A percentile compares a stretch with the other conserved stretches of the same genome.
phyloP scores from a whole-genome alignment of 2,888 invertebrate genomes.

The Drosophila multiciliata region DNA sequence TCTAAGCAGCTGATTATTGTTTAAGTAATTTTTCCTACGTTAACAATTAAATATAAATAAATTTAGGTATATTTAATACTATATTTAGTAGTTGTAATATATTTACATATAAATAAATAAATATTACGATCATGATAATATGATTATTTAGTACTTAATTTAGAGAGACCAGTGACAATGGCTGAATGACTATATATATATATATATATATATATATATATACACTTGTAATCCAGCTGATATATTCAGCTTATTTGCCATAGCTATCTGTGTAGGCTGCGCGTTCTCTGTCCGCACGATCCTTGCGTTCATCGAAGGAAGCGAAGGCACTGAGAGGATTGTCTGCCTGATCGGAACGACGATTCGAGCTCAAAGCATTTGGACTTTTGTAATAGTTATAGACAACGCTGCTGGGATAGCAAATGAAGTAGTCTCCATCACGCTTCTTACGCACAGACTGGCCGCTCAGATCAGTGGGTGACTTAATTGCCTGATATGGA shows the following conservation, averaged over 20 bases:
- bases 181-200: slow-evolving; percentile 5
- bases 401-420: slow-evolving; percentile 67
- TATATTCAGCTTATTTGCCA: slow-evolving; percentile 50
- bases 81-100: neutral
- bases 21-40: too few species aligned
- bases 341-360: slow-evolving; percentile 43
- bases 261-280: slow-evolving; percentile 57
- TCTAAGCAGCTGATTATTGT: neutral
- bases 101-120: slow-evolving; percentile 47
- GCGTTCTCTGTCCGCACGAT: slow-evolving; percentile 60
- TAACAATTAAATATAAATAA: too few species aligned
- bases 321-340: slow-evolving; percentile 23
- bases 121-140: slow-evolving; percentile 17
- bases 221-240: neutral
- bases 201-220: slow-evolving; percentile 5
- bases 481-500: slow-evolving; percentile 32
- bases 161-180: slow-evolving; percentile 36
- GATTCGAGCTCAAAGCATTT: slow-evolving; percentile 32
- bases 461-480: slow-evolving; percentile 54
- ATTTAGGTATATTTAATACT: too few species aligned
- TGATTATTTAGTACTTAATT: slow-evolving; percentile 18
- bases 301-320: slow-evolving; percentile 48
- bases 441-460: slow-evolving; percentile 59
- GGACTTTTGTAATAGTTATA: slow-evolving; percentile 47
- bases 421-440: slow-evolving; percentile 56